phyloP scores from a whole-genome alignment of 2,113 vertebrate genomes.

The Cebus imitator region DNA sequence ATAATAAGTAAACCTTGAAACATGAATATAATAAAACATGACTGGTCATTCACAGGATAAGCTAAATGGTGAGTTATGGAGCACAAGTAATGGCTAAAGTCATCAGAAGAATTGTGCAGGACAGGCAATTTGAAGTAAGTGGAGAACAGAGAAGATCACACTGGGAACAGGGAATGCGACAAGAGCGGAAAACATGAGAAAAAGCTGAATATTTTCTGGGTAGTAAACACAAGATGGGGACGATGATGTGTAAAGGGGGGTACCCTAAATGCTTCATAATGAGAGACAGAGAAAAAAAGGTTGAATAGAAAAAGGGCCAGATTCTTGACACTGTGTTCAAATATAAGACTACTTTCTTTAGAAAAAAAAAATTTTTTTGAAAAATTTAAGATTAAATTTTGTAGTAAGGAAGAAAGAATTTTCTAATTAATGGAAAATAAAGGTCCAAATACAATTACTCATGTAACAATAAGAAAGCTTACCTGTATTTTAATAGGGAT shows the following conservation, averaged over 20 bases:
- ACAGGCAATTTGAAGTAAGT: neutral
- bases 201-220: neutral
- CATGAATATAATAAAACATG: neutral
- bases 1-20: constrained; percentile 15
- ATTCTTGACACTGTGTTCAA: neutral
- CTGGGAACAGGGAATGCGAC: neutral
- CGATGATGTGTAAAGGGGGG: neutral
- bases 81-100: neutral
- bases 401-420: neutral
- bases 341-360: neutral
- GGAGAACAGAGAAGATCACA: neutral
- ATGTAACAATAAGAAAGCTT: neutral
- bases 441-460: neutral
- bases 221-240: neutral
- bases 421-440: neutral
- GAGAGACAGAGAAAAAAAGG: neutral
- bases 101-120: neutral
- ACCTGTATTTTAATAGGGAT: neutral
- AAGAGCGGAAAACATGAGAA: neutral
- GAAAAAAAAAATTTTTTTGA: neutral
- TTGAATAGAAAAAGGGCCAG: neutral
- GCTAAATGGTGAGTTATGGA: neutral
- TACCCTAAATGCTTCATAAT: neutral
- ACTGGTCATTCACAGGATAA: neutral
- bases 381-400: neutral